Percentiles rank a stretch among this genome's conserved stretches.
Evolutionary conservation across 2,888 invertebrate species (phyloP).

Genomic region (Orchestes rusci): DNA sequence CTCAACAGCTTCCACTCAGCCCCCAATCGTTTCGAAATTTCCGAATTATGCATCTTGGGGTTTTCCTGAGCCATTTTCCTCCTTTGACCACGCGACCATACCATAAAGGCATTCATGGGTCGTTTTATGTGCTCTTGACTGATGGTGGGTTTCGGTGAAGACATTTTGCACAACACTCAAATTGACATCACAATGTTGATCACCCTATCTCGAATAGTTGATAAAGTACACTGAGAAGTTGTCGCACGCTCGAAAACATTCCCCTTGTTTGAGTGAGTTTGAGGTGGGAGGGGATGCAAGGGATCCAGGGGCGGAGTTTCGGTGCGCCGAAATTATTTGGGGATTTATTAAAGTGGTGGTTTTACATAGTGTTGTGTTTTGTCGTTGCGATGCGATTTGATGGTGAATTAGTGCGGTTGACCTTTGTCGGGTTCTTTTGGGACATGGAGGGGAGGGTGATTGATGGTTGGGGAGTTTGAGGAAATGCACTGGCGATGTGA

Average conservation of each 20-base stretch:
- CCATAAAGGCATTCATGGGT: slow-evolving; percentile 81
- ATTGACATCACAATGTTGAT: background rate
- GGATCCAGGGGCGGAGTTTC: slow-evolving; percentile 33
- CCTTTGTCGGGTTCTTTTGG: slow-evolving; percentile 16
- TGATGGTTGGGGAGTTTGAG: too few relatives aligned
- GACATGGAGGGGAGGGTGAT: too few relatives aligned
- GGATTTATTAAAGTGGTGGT: slow-evolving; percentile 30
- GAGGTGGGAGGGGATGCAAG: slow-evolving; percentile 23
- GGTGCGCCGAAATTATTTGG: slow-evolving; percentile 33
- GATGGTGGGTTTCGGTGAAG: slow-evolving; percentile 14
- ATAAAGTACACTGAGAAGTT: slow-evolving; percentile 20
- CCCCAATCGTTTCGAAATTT: slow-evolving; percentile 78
- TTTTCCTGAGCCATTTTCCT: slow-evolving; percentile 91
- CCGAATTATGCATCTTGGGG: slow-evolving; percentile 91
- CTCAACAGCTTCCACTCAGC: slow-evolving; percentile 85
- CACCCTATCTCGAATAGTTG: slow-evolving; percentile 16
- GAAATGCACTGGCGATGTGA: too few relatives aligned
- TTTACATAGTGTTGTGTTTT: slow-evolving; percentile 24
- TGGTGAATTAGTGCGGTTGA: slow-evolving; percentile 18
- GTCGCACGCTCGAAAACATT: slow-evolving; percentile 19
- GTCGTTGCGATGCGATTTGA: slow-evolving; percentile 21
- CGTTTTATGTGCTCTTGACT: slow-evolving; percentile 61
- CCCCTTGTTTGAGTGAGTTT: slow-evolving; percentile 29
- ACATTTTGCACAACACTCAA: background rate
- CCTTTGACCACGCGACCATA: slow-evolving; percentile 83